Evolutionary conservation across 2,113 vertebrate species (phyloP).

Genomic region (Oreochromis tanganicae): DNA sequence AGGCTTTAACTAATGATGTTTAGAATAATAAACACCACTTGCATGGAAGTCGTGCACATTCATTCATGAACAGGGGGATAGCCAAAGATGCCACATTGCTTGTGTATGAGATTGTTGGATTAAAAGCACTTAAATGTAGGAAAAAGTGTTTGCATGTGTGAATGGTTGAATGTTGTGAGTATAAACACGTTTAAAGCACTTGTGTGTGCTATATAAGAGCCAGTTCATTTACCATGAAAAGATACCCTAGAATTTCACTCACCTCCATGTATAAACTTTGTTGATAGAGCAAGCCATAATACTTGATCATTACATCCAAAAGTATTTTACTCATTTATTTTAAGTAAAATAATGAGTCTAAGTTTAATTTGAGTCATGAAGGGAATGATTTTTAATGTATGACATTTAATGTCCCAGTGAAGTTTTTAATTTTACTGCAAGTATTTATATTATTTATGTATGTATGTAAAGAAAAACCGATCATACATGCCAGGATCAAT

Average conservation of each 20-base stretch:
- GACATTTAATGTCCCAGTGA: background rate
- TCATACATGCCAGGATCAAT: background rate
- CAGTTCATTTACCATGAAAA: background rate
- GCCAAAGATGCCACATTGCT: background rate
- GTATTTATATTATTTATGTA: background rate
- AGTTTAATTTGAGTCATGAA: background rate
- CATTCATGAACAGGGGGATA: background rate
- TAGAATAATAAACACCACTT: rapidly evolving
- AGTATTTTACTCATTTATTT: background rate
- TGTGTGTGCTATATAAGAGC: background rate
- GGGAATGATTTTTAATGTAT: background rate
- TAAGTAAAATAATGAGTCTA: background rate
- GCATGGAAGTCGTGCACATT: background rate
- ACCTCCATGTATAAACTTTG: background rate
- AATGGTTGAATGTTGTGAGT: background rate
- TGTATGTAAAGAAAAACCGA: background rate
- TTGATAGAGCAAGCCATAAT: background rate
- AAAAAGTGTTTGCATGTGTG: background rate
- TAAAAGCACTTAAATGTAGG: background rate
- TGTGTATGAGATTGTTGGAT: background rate
- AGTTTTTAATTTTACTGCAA: background rate
- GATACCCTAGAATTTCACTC: background rate
- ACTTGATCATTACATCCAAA: too few species aligned
- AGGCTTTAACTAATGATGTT: background rate
- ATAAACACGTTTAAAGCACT: background rate